Base-by-base conservation (phyloP, 2,888 invertebrate species). In the Agrilus mali region DNA sequence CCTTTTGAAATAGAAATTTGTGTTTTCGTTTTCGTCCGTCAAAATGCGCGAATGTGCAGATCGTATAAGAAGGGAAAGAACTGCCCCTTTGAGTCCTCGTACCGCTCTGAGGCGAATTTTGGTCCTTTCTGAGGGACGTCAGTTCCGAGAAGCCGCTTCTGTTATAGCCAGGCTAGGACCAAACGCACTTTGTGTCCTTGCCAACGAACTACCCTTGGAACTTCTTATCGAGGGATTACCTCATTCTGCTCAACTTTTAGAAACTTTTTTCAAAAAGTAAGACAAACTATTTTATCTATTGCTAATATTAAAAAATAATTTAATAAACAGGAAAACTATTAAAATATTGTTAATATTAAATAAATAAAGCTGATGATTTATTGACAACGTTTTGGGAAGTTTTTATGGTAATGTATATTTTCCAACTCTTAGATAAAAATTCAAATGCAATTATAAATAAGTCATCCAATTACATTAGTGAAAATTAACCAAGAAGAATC, bases 81-180 rank as follows among this genome's bases (percentile, higher is more conserved):
- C 60, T 59, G 70, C 61, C 68, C 80, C 58, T 72, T 78, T 63
- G 55, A 80, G 80, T 60, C 80, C 82, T 35, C 73, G 81, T 49
- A 73, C 80, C 48, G 80, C 81, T 14, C 59, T 82, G 38, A 70
- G 82, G 3, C 72, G 81, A 33, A 75, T 93, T 53, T 73, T 92
- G 59, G 73, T 89, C 42, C 69, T 93, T 53, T 84, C 89, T 53
- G 93, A 93, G 62, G 89, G 89, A 7, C 71, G 85, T 22, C 90
- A 90, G 67, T 92, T 86, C 63, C 71, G 87, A n/a, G 93, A 93
- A 61, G 92, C 92, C 6, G 89, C 92, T 0, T 80, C 82, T 36
- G 83, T 92, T 45, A 74, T 94, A 49, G 77, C 83, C 36, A 74
- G 87, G 36, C 70, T 93, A 14, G 87, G 86, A 4, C 79, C 82